Base-by-base conservation (phyloP, 2,888 invertebrate genomes). In the Leucania comma region DNA sequence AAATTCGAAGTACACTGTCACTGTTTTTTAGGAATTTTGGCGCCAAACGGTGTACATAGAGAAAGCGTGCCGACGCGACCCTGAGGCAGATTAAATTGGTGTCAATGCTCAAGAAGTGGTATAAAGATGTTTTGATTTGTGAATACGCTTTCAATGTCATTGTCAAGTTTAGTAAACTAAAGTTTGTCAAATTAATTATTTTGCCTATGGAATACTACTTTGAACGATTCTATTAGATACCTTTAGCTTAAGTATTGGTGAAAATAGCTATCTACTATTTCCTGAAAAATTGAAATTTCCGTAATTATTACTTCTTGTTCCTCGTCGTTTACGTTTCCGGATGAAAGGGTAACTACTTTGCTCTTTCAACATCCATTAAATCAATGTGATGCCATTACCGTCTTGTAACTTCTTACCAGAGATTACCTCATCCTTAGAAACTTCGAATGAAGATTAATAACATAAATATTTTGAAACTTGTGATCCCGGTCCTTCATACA, bases 21-120 rank as follows among this genome's bases (percentile, higher is more conserved):
- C 67, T 86, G 86, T 89, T 86, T 88, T 83, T 89, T 89, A 90
- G 89, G 93, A 93, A 92, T 94, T 94, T 94, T 93, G 94, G 94
- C 94, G 94, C 94, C 95, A 91, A 90, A 88, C 76, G 74, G 75
- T 82, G 14, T 61, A 29, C 29, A 82, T 76, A 81, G 93, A 90
- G 94, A 95, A 94, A 95, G 95, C 88, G 87, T 87, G 88, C 81
- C 81, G 89, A 87, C 87, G 89, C 77, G 79, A 60, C 89, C 93
- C 90, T 75, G 84, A 71, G 91, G 93, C 93, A 82, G 81, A 88
- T 86, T 76, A 78, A 79, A 90, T 91, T 85, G 86, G 89, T 91
- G 91, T 90, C 90, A 89, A 85, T 89, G 89, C 80, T 83, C 85
- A 82, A 80, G 80, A 87, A 81, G 84, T 81, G 84, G 46, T 60